A percentile compares a stretch with the other conserved stretches of the same genome.
Evolutionary conservation across 1,140 invertebrate genomes (phyloP).

Genomic region (Drosophila punjabiensis): DNA sequence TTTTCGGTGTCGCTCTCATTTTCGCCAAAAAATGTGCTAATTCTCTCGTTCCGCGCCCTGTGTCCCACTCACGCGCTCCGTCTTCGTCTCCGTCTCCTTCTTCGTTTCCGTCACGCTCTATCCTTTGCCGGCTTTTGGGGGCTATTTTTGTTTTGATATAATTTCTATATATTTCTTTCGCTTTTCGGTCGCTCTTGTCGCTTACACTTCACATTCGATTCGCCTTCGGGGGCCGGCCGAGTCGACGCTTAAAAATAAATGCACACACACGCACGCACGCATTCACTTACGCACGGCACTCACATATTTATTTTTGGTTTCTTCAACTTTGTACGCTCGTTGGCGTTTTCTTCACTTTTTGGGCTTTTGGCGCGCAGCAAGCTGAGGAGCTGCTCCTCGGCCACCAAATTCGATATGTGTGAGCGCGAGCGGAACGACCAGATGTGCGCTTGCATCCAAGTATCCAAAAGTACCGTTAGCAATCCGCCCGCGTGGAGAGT

Average conservation of each 20-base stretch:
- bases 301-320: constrained; percentile 78
- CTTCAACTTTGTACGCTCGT: constrained; percentile 33
- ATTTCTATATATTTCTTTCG: constrained; percentile 46
- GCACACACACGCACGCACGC: constrained; percentile 44
- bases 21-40: constrained; percentile 50
- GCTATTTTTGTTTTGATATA: constrained; percentile 64
- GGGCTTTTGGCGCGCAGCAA: constrained; percentile 55
- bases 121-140: constrained; percentile 30
- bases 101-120: constrained; percentile 13
- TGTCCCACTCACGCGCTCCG: constrained; percentile 11
- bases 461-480: constrained; percentile 12
- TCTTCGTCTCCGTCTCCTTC: not conserved
- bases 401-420: constrained; percentile 22
- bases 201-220: constrained; percentile 77
- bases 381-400: not conserved
- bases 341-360: constrained; percentile 44
- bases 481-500: constrained; percentile 69
- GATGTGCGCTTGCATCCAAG: not conserved
- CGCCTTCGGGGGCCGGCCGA: constrained; percentile 45
- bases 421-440: constrained; percentile 18
- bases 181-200: constrained; percentile 41
- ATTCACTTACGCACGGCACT: constrained; percentile 42
- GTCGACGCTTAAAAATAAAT: constrained; percentile 72
- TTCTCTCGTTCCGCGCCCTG: constrained; percentile 23
- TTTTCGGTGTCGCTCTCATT: constrained; percentile 76